Base-by-base conservation (phyloP, 1,140 invertebrate species). In the Mesaphorura yosii region DNA sequence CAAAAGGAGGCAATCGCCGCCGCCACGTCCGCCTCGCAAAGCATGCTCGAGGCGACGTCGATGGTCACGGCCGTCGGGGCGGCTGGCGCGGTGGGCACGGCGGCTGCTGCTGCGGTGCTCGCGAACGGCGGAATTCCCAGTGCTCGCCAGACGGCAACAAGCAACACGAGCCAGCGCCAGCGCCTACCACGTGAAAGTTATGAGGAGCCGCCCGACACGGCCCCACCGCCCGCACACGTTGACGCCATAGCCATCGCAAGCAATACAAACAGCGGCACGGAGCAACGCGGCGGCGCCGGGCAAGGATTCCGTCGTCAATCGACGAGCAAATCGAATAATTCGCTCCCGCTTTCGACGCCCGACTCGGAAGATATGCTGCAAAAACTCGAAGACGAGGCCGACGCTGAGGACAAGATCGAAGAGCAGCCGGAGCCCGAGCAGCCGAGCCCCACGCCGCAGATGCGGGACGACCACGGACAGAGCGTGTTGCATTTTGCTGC, bases 401-500 rank as follows among this genome's bases (percentile, higher is more conserved):
- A 34, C 10, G 57, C 31, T 5, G 52, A 47, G 1, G 57, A 48
- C 19, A 55, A 64, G 29, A 57, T 61, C 17, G 55, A 57, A 20
- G 54, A 62, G 26, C 26, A 41, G 20, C 47, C 48, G 22, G 55
- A 52, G 28, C 47, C 51, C n/a, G n/a, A 19, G 25, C n/a, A 15
- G 20, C n/a, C 10, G 25, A 51, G 38, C 22, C 23, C 25, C 26
- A 20, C 29, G 39, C 50, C 42, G 17, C 38, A 40, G 23, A 58
- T 48, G 10, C 52, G 86, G 82, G 86, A 90, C 61, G 86, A 89
- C 66, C 82, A 87, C 58, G 88, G 87, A 0, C 85, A 89, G 66
- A 88, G 80, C 40, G 82, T 88, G 73, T 68, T 91, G n/a, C 88
- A 92, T 68, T 88, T 88, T 68, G 85, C 86, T 1, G 84, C 84